A percentile compares a stretch with the other conserved stretches of the same genome.
These are phyloP conservation scores for Xiphydria camelus DNA, from an alignment of 2,888 invertebrate species.

Conservation along the genomic window DNA sequence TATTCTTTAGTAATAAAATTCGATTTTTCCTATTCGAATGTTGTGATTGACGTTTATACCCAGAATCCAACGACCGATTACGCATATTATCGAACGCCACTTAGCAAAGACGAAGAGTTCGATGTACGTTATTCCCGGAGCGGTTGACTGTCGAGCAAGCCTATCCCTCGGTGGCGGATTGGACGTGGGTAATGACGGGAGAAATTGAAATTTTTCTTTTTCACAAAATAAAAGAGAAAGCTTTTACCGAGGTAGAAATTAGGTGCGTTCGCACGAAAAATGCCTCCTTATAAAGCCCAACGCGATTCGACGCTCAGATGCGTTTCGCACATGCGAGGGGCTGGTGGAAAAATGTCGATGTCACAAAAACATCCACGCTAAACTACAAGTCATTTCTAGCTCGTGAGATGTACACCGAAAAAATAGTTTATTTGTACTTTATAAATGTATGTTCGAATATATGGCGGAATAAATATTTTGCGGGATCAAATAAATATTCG, in stretches of 20 bases:
- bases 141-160: background rate
- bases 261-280: slow-evolving; percentile 1
- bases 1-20: too few species aligned
- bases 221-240: background rate
- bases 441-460: too few species aligned
- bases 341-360: too few species aligned
- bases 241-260: background rate
- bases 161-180: slow-evolving; percentile 5
- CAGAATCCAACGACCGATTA: slow-evolving; percentile 12
- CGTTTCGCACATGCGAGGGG: too few species aligned
- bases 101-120: slow-evolving; percentile 15
- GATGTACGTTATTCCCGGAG: slow-evolving; percentile 14
- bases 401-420: too few species aligned
- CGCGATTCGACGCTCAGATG: too few species aligned
- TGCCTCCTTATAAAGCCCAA: too few species aligned
- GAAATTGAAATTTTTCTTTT: slow-evolving; percentile 16
- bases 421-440: too few species aligned
- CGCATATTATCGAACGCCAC: slow-evolving; percentile 17
- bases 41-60: background rate
- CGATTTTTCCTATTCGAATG: background rate
- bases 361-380: too few species aligned
- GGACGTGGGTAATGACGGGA: slow-evolving; percentile 11
- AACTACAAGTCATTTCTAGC: too few species aligned
- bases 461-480: too few species aligned
- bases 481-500: too few species aligned